Evolutionary conservation across 2,797 vertebrate species (phyloP), one percentile per base, ranked within the genome.

Genomic region (Lagothrix lagotricha): DNA sequence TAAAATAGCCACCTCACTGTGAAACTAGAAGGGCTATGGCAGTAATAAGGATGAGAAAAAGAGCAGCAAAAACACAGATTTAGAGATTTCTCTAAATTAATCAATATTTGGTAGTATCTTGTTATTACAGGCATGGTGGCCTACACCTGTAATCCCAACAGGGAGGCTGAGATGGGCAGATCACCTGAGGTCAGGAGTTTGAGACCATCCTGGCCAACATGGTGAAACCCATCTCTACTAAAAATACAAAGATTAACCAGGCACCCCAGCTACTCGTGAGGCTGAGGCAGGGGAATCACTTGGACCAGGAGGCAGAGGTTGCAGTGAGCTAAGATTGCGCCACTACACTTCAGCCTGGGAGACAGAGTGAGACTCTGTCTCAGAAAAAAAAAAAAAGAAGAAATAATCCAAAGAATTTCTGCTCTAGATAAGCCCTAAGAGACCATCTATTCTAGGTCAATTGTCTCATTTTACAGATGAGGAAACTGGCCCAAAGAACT

Each of bases 11-110:
- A 89, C 41, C 41, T 84, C 50, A 77, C 30, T 84, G 39, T 76
- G 67, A 79, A 93, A 54, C 67, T 30, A 91, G 52, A 75, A 61
- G 54, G 28, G 15, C 46, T 30, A 19, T 17, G 8, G 33, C 14
- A 76, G 3, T 30, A 94, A 64, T 10, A 81, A 87, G 14, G 77
- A 54, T 30, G 36, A 57, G 17, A 4, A 52, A 84, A 76, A 52
- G 19, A 93, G 41, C 17, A 92, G 19, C n/a, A 93, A 86, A 79
- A 57, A 89, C 14, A 89, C 22, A 87, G 70, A 76, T 87, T 41
- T 13, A 90, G 54, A 91, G 48, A 72, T 58, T 61, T 79, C 81
- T 85, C n/a, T 39, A 70, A 93, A 82, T 0, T 67, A 19, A 75
- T 22, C 8, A 5, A 8, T 28, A 33, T 64, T 80, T 79, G 33